Percentiles rank a stretch among this genome's conserved stretches.
phyloP scores from a whole-genome alignment of 2,797 vertebrate species.

The Geranospiza caerulescens region DNA sequence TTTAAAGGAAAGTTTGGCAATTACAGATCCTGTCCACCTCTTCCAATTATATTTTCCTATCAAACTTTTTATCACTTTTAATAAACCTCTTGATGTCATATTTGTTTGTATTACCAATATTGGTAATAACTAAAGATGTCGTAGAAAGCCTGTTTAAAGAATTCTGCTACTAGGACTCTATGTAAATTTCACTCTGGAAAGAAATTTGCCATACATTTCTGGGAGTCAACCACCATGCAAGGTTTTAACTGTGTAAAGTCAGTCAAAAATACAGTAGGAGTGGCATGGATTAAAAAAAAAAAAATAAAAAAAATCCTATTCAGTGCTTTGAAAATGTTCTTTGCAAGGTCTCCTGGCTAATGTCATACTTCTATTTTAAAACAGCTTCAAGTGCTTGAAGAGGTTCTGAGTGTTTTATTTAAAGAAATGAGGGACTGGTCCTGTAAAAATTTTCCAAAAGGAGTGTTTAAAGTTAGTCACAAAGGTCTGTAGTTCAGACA shows the following conservation, averaged over 20 bases:
- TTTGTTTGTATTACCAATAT: background rate
- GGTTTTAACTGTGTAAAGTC: background rate
- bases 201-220: background rate
- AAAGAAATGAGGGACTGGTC: background rate
- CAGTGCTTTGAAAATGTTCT: background rate
- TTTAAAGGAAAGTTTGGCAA: slow-evolving; percentile 33
- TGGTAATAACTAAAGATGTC: background rate
- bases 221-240: background rate
- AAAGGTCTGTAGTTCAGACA: background rate
- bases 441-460: background rate
- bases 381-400: background rate
- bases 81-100: background rate
- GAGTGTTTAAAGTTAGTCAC: background rate
- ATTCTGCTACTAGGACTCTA: background rate
- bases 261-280: background rate
- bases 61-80: background rate
- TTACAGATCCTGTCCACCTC: background rate
- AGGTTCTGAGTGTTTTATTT: background rate
- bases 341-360: background rate
- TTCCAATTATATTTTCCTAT: background rate
- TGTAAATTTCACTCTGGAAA: background rate
- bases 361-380: background rate
- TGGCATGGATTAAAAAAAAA: background rate
- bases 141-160: background rate
- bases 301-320: background rate